Evolutionary conservation across 2,113 vertebrate genomes (phyloP).

Genomic region (Glaucomys volans): DNA sequence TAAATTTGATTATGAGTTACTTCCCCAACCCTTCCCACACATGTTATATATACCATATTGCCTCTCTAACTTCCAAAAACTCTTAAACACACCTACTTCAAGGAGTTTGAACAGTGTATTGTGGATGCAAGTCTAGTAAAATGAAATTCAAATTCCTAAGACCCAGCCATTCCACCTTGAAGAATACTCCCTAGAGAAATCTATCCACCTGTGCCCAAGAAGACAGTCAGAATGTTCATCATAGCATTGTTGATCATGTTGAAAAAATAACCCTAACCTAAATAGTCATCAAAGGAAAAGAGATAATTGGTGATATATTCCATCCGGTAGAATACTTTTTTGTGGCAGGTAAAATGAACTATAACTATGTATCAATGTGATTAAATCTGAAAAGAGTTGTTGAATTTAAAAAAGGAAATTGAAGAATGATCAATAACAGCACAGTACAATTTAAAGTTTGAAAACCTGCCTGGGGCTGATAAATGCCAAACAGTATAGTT

Average conservation of each 20-base stretch:
- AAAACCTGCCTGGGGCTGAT: not conserved
- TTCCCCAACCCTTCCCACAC: not conserved
- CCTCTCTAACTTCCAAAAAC: conserved; percentile 7
- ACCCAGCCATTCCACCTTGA: not conserved
- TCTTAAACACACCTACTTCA: not conserved
- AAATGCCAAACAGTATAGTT: not conserved
- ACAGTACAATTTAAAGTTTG: not conserved
- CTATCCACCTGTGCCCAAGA: not conserved
- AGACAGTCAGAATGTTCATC: not conserved
- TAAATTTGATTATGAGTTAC: not conserved
- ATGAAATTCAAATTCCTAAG: not conserved
- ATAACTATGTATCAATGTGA: not conserved
- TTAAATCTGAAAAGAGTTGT: not conserved
- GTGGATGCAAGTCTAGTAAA: not conserved
- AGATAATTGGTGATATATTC: not conserved
- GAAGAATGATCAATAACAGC: not conserved
- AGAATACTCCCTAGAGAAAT: not conserved
- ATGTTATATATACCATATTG: not conserved
- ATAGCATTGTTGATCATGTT: not conserved
- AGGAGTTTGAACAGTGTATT: not conserved
- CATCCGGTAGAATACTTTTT: not conserved
- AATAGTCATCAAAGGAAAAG: not conserved
- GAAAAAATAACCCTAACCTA: conserved; percentile 26
- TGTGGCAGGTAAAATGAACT: not conserved
- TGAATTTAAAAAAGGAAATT: not conserved